phyloP scores from a whole-genome alignment of 2,888 invertebrate species.

The Carterocephalus palaemon region DNA sequence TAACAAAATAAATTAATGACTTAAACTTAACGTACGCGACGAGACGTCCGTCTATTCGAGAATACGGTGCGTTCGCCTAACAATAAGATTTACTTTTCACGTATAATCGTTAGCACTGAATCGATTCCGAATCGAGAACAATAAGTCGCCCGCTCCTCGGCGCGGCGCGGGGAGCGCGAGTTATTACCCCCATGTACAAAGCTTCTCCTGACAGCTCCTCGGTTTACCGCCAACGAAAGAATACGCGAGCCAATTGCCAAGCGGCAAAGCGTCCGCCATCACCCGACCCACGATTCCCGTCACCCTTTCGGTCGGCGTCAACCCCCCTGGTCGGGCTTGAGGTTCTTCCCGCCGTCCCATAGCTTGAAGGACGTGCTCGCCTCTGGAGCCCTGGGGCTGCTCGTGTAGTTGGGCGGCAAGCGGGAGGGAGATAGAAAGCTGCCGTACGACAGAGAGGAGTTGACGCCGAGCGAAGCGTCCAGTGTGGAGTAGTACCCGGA shows the following conservation, averaged over 20 bases:
- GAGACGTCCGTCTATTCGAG: conserved; percentile 32
- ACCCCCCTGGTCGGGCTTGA: conserved; percentile 63
- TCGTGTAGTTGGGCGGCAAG: conserved; percentile 63
- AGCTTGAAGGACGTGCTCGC: conserved; percentile 60
- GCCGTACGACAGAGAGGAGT: conserved; percentile 70
- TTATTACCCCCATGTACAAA: conserved; percentile 61
- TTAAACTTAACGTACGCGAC: conserved; percentile 35
- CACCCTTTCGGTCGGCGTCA: conserved; percentile 46
- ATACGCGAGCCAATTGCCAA: conserved; percentile 37
- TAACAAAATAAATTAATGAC: conserved; percentile 40
- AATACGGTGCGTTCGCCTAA: conserved; percentile 33
- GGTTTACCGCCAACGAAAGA: conserved; percentile 45
- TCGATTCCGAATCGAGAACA: conserved; percentile 46
- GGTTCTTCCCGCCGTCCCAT: conserved; percentile 55
- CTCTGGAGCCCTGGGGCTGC: conserved; percentile 65
- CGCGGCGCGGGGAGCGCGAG: conserved; percentile 57
- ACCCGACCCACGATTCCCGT: conserved; percentile 56
- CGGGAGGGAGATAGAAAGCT: conserved; percentile 68
- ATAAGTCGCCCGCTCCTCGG: conserved; percentile 70
- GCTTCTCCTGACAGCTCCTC: conserved; percentile 28
- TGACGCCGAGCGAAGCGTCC: conserved; percentile 70
- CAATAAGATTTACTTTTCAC: conserved; percentile 23
- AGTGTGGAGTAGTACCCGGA: conserved; percentile 75
- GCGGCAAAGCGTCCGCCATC: conserved; percentile 47
- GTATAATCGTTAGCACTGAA: conserved; percentile 12